Evolutionary conservation across 2,888 invertebrate genomes (phyloP), one percentile per base, ranked within the genome.

Genomic region (Aphrophora alni): DNA sequence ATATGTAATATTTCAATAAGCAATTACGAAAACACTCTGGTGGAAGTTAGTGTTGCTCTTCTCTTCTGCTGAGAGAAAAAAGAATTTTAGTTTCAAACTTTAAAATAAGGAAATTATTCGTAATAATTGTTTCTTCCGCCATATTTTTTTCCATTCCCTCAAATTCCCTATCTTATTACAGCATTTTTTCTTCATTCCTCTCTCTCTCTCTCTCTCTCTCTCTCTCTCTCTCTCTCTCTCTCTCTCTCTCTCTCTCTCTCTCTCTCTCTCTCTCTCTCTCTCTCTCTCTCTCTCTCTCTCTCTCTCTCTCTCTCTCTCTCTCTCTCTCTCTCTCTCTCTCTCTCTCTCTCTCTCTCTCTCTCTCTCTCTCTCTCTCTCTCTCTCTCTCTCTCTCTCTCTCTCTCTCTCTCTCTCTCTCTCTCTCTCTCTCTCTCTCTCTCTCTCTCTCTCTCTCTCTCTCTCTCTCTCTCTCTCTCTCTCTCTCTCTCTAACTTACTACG

Each of bases 291-390:
- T 38, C 44, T 14, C 21, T 25, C 75, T 21, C 44, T 28, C 75
- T 4, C 38, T 33, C 38, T 75, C 33, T 33, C 38, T 38, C 38
- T 75, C 75, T 75, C 33, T 38, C 28, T 33, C 74, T 28, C 38
- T 38, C 38, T 27, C 33, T 33, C 38, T 38, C 38, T 28, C 38
- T 25, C 74, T 33, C 33, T 28, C 38, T 28, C 26, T 74, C 33
- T 74, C 38, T 74, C 74, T 28, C 38, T 74, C 74, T 74, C 74
- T 25, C 38, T 28, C 33, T 74, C 26, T 38, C 38, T 74, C 74
- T 27, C 74, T 28, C 33, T 33, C 74, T 74, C 74, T 74, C 33
- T 2, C 74, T 74, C n/a, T 28, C n/a, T 74, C 74, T 27, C 38
- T 7, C 74, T 33, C 38, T 14, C 26, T n/a, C 26, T 74, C 26